phyloP scores from a whole-genome alignment of 2,113 vertebrate species.

The Anas platyrhynchos region DNA sequence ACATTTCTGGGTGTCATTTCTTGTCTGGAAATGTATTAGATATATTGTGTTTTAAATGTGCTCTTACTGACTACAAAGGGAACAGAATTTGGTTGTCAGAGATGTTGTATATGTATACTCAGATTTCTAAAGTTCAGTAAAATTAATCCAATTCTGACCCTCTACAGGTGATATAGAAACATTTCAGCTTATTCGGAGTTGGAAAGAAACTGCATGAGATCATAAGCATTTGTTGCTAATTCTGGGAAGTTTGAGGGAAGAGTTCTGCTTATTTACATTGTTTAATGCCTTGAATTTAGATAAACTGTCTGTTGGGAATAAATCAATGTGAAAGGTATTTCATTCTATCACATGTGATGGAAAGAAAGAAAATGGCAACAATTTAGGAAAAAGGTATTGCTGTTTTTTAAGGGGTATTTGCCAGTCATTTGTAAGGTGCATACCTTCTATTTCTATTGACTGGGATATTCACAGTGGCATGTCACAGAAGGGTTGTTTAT shows the following conservation, averaged over 20 bases:
- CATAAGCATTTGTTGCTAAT: neutral
- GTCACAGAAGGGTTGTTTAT: neutral
- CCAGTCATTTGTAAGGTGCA: neutral
- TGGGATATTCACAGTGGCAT: neutral
- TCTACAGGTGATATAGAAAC: neutral
- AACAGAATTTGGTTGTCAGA: neutral
- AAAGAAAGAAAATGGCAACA: neutral
- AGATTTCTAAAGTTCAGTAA: neutral
- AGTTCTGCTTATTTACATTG: neutral
- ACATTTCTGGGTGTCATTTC: neutral
- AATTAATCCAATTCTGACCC: neutral
- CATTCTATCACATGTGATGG: neutral
- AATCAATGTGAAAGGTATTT: constrained; percentile 7
- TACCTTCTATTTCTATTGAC: neutral
- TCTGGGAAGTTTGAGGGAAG: neutral
- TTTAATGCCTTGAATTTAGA: constrained; percentile 19
- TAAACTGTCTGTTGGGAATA: neutral
- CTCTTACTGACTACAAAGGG: neutral
- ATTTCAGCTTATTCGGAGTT: neutral
- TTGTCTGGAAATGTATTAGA: neutral
- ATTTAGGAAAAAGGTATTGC: neutral
- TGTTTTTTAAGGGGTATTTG: neutral
- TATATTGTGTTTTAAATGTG: neutral
- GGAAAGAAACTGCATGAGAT: neutral
- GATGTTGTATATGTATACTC: neutral